These are phyloP conservation scores for Mamestra configurata DNA, from an alignment of 1,140 invertebrate genomes.

Conservation along the genomic window DNA sequence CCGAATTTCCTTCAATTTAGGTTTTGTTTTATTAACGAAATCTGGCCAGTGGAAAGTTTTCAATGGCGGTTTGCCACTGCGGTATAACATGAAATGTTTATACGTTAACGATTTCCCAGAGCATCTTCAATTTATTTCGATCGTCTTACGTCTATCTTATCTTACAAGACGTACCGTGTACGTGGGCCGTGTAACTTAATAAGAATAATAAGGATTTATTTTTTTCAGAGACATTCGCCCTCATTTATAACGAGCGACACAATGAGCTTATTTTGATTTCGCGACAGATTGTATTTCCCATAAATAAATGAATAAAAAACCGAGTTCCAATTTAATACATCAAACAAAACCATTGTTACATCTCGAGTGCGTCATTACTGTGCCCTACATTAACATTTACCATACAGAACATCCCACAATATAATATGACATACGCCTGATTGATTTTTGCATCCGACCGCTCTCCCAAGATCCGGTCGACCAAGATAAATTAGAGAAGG, in stretches of 20 bases:
- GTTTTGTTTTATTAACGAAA: conserved; percentile 19
- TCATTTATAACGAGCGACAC: not conserved
- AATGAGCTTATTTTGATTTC: not conserved
- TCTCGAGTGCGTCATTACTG: not conserved
- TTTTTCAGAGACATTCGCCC: not conserved
- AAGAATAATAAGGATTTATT: too few relatives aligned
- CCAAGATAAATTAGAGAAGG: conserved; percentile 41
- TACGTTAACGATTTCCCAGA: not conserved
- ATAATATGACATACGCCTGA: conserved; percentile 25
- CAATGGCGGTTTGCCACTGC: not conserved
- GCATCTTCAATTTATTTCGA: too few relatives aligned
- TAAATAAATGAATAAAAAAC: not conserved
- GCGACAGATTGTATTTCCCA: not conserved
- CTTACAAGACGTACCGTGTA: not conserved
- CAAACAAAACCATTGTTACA: not conserved
- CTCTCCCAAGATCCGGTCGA: conserved; percentile 20
- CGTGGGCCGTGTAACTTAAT: too few relatives aligned
- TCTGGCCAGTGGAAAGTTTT: not conserved
- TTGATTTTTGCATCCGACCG: conserved; percentile 7
- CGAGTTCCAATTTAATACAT: too few relatives aligned
- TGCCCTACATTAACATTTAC: not conserved
- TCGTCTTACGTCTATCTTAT: too few relatives aligned
- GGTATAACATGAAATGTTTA: not conserved
- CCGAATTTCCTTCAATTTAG: conserved; percentile 1
- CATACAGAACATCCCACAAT: not conserved